Conservation (phyloP, 2,113 vertebrate genomes). For the Tapirus terrestris region DNA sequence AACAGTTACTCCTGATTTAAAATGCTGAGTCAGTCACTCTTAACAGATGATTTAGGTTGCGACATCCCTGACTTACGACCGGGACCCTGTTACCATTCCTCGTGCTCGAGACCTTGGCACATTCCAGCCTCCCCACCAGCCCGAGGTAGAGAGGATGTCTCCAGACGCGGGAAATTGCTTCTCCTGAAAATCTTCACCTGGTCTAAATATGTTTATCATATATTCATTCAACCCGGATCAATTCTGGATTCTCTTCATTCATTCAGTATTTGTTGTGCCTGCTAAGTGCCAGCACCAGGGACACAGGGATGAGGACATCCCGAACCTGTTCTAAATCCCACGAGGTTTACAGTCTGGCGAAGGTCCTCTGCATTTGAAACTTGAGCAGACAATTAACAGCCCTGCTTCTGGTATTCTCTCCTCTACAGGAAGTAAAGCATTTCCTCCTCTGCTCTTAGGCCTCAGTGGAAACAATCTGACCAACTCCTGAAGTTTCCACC, state of each 20-base stretch:
- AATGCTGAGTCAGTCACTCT: slow-evolving; percentile 56
- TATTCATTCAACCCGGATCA: not conserved
- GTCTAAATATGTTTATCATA: not conserved
- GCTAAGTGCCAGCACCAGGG: not conserved
- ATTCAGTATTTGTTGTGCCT: not conserved
- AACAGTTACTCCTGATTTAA: slow-evolving; percentile 43
- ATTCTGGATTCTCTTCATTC: not conserved
- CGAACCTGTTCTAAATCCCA: not conserved
- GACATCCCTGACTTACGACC: not conserved
- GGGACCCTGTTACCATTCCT: not conserved
- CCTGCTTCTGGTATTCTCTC: not conserved
- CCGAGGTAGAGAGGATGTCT: not conserved
- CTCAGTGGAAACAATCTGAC: not conserved
- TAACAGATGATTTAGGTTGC: not conserved
- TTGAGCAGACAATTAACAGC: not conserved
- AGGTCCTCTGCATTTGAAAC: not conserved
- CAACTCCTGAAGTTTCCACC: not conserved
- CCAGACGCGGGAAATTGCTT: not conserved
- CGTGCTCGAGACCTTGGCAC: not conserved
- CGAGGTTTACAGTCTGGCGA: not conserved
- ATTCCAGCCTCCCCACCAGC: not conserved
- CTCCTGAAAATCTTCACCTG: not conserved
- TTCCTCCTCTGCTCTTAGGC: not conserved
- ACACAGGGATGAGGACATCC: not conserved
- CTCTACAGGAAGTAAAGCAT: not conserved